A percentile compares a stretch with the other conserved stretches of the same genome.
These are phyloP conservation scores for Pedionomus torquatus DNA, from an alignment of 2,113 vertebrate species.

Conservation along the genomic window DNA sequence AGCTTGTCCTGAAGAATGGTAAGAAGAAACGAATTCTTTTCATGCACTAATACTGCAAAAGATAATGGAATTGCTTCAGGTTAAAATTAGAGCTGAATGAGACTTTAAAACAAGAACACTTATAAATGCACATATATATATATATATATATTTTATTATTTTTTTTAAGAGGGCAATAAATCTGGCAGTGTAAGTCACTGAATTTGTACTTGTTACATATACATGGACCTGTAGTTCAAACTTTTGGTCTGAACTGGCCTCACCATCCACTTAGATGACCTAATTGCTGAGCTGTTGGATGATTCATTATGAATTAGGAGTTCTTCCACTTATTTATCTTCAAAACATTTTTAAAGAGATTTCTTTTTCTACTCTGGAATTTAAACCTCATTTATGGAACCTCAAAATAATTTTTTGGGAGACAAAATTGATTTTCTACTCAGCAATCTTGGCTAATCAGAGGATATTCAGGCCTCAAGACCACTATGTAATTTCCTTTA, in stretches of 20 bases:
- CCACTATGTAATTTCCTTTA: not conserved
- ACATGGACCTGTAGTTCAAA: not conserved
- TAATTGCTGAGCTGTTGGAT: not conserved
- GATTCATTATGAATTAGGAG: not conserved
- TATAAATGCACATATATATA: too few species aligned
- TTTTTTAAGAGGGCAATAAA: not conserved
- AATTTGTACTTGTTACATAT: not conserved
- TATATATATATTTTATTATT: not conserved
- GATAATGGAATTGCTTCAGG: not conserved
- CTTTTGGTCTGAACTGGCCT: not conserved
- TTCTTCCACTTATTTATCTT: not conserved
- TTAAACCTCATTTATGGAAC: not conserved
- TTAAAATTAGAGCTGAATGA: not conserved
- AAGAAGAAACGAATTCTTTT: not conserved
- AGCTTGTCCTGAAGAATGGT: not conserved
- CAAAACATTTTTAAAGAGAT: not conserved
- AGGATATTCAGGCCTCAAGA: not conserved
- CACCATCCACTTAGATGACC: not conserved
- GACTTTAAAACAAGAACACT: not conserved
- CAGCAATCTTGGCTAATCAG: not conserved
- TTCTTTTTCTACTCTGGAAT: not conserved
- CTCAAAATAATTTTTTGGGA: not conserved
- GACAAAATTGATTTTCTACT: not conserved
- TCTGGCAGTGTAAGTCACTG: too few species aligned
- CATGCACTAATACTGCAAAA: not conserved